These are phyloP conservation scores for Proteles cristata DNA, from an alignment of 2,113 vertebrate genomes.

Conservation along the genomic window DNA sequence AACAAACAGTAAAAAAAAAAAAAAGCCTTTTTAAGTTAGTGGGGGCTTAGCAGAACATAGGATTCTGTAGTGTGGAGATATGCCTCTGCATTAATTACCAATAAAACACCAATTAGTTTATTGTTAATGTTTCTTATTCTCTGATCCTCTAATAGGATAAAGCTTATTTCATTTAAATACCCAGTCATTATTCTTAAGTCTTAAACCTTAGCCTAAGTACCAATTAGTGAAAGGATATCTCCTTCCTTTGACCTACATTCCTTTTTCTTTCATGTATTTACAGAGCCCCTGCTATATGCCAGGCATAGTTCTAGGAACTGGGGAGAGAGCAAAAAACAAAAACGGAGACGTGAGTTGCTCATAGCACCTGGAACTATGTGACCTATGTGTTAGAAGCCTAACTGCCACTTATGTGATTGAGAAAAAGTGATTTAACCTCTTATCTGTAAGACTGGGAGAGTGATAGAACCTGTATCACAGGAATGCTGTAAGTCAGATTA, in stretches of 20 bases:
- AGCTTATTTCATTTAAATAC: slow-evolving; percentile 29
- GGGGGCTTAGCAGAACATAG: not conserved
- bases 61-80: not conserved
- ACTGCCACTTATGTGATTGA: not conserved
- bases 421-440: slow-evolving; percentile 24
- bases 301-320: not conserved
- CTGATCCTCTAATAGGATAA: not conserved
- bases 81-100: not conserved
- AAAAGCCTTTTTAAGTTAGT: not conserved
- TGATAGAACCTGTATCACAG: not conserved
- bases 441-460: not conserved
- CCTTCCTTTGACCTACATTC: not conserved
- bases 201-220: not conserved
- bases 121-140: slow-evolving; percentile 46
- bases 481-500: not conserved
- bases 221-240: not conserved
- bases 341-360: not conserved
- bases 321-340: not conserved
- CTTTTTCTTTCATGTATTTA: not conserved
- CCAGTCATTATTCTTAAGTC: not conserved
- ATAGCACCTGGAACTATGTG: not conserved
- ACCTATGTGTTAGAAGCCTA: slow-evolving; percentile 3
- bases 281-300: not conserved
- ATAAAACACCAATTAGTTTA: slow-evolving; percentile 23
- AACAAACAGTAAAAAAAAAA: not conserved